Evolutionary conservation across 2,888 invertebrate genomes (phyloP).

Genomic region (Dynastes maya): DNA sequence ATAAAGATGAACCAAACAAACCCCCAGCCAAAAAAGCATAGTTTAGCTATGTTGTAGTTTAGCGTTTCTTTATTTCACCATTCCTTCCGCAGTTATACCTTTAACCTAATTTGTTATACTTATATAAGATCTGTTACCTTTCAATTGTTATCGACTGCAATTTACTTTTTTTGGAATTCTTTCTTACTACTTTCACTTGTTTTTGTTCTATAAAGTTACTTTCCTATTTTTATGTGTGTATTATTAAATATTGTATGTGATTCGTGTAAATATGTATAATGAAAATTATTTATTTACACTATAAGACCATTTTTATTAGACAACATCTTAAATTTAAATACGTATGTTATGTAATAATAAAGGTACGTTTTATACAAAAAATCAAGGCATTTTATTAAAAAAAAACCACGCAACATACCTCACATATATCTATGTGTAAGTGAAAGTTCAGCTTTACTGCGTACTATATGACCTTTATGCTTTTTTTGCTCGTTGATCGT

Average conservation of each 20-base stretch:
- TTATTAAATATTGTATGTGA: conserved; percentile 47
- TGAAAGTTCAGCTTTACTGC: conserved; percentile 43
- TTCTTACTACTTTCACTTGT: conserved; percentile 14
- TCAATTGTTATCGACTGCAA: conserved; percentile 32
- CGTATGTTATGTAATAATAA: conserved; percentile 50
- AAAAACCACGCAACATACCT: conserved; percentile 22
- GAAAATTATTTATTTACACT: conserved; percentile 48
- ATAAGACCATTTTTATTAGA: conserved; percentile 31
- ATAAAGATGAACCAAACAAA: conserved; percentile 84
- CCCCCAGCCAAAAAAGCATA: conserved; percentile 60
- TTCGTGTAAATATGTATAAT: conserved; percentile 49
- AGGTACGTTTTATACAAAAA: conserved; percentile 48
- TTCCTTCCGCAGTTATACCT: conserved; percentile 9
- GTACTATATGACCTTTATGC: conserved; percentile 45
- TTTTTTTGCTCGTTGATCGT: conserved; percentile 33
- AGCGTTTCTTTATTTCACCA: conserved; percentile 25
- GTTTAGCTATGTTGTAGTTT: conserved; percentile 54
- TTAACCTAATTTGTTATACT: conserved; percentile 14
- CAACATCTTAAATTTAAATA: conserved; percentile 47
- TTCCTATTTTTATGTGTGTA: conserved; percentile 20
- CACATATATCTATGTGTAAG: conserved; percentile 37
- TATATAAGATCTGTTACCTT: conserved; percentile 14
- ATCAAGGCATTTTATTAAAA: conserved; percentile 41
- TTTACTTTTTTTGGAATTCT: not conserved
- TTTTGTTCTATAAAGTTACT: not conserved